Percentiles rank a stretch among this genome's conserved stretches.
phyloP scores from a whole-genome alignment of 2,888 invertebrate genomes.

The Mythimna loreyi region DNA sequence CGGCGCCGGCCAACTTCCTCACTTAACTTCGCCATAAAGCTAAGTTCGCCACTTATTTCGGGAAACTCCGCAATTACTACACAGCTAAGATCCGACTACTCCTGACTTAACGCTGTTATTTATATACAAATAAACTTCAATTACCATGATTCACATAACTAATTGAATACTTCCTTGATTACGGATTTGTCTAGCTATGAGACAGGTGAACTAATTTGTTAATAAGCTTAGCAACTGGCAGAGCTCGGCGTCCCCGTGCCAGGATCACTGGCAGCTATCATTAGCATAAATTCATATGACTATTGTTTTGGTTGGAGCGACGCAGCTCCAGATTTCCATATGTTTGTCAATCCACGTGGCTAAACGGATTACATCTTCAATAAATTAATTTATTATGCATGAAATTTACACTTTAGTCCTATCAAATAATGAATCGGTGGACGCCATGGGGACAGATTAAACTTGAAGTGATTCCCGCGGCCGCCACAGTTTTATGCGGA shows the following conservation, averaged over 20 bases:
- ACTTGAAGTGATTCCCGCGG: constrained; percentile 1
- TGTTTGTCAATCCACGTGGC: constrained; percentile 45
- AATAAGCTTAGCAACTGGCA: constrained; percentile 21
- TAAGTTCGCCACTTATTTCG: constrained; percentile 77
- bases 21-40: constrained; percentile 80
- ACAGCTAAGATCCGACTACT: constrained; percentile 66
- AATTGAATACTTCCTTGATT: constrained; percentile 34
- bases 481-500: constrained; percentile 4
- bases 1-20: constrained; percentile 79
- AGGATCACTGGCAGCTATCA: constrained; percentile 19
- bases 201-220: constrained; percentile 22
- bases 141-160: constrained; percentile 47
- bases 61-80: constrained; percentile 75
- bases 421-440: constrained; percentile 16
- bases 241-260: not conserved
- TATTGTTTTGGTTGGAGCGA: constrained; percentile 34
- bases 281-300: constrained; percentile 55
- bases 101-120: constrained; percentile 70
- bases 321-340: constrained; percentile 40
- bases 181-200: constrained; percentile 14
- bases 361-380: constrained; percentile 48
- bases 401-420: constrained; percentile 37
- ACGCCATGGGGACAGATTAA: constrained; percentile 7
- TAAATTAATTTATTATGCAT: constrained; percentile 54
- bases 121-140: constrained; percentile 68